Evolutionary conservation across 2,888 invertebrate genomes (phyloP).

Genomic region (Nymphalis polychloros): DNA sequence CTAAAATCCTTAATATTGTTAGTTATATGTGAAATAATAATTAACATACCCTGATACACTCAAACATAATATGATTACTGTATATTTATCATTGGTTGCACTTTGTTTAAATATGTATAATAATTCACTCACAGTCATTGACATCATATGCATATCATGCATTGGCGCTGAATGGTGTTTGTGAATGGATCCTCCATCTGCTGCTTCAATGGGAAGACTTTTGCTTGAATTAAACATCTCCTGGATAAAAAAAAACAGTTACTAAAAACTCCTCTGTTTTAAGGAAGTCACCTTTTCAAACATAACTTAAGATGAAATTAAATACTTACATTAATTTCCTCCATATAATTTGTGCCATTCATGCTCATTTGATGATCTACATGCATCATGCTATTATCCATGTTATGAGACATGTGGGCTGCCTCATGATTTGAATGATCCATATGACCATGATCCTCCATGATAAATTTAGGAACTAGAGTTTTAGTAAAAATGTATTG

Average conservation of each 20-base stretch:
- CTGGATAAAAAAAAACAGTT: constrained; percentile 21
- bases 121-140: constrained; percentile 61
- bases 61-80: no score
- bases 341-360: constrained; percentile 42
- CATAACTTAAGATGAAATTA: neutral
- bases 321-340: constrained; percentile 46
- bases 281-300: neutral
- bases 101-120: neutral
- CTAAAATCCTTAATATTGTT: neutral
- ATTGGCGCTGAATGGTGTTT: neutral
- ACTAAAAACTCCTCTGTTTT: neutral
- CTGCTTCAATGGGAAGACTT: constrained; percentile 10
- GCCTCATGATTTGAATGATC: constrained; percentile 50
- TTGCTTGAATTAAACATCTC: constrained; percentile 27
- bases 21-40: neutral
- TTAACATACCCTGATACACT: neutral
- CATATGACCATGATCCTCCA: constrained; percentile 47
- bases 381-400: constrained; percentile 36
- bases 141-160: constrained; percentile 45
- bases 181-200: neutral
- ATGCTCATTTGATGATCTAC: constrained; percentile 46
- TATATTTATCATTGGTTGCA: neutral
- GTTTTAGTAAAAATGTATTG: neutral
- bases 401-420: constrained; percentile 42
- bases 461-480: constrained; percentile 31